Evolutionary conservation across 92 coral and sea anemone genomes (phyloP), one percentile per base, ranked within the genome.

Genomic region (Epizoanthus scotinus): DNA sequence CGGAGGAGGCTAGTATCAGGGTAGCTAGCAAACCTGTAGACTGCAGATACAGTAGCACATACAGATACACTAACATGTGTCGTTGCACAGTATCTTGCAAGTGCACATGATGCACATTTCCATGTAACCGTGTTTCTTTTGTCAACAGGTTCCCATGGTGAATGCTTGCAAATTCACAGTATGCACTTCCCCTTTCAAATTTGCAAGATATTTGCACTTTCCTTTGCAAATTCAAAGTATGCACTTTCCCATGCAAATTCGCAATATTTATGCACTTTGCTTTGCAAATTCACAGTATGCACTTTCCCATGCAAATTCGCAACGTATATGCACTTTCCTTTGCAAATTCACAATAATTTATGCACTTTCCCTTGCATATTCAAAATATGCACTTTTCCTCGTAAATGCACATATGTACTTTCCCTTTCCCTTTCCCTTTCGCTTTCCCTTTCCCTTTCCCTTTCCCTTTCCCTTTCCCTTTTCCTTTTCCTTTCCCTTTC

Each of bases 301-400:
- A 31, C 36, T 42, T n/a, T 73, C 50, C 7, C 54, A 31, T 31
- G 27, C 55, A 54, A 72, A 73, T 54, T 42, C 78, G 54, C 50
- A 0, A 21, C n/a, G 38, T 36, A 4, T 4, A 31, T 4, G 4
- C n/a, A n/a, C n/a, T n/a, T 31, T 31, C 4, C 36, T 4, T 31
- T 4, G 36, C 4, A 18, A 52, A 38, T 8, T 12, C 38, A 20
- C 38, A 20, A n/a, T n/a, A n/a, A n/a, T n/a, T 31, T 12, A 57
- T 67, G 71, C 49, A 67, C 71, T 6, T 67, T 36, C 19, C 36
- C 36, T 31, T 31, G 36, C 36, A 3, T 3, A 8, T 57, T 8
- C 12, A 22, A 20, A 57, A 14, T 31, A 56, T 73, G 50, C 53
- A 54, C 53, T 31, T 31, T 31, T 1, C 2, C 36, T 31, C 4